These are phyloP conservation scores for Dryomyza anilis DNA, from an alignment of 2,888 invertebrate species.

Conservation along the genomic window DNA sequence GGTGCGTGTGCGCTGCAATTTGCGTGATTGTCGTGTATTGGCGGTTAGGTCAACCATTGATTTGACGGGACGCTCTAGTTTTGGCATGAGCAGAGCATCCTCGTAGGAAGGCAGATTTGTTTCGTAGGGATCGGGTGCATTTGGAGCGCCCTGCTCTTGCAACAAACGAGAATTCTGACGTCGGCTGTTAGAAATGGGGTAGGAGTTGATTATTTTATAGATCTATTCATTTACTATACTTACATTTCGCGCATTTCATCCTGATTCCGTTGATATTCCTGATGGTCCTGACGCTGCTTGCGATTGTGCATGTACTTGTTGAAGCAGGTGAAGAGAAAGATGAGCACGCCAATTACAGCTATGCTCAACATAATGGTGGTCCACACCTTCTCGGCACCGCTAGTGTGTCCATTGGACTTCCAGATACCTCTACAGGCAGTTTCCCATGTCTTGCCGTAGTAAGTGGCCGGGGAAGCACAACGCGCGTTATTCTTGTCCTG, in stretches of 20 bases:
- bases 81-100: constrained; percentile 77
- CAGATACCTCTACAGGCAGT: constrained; percentile 70
- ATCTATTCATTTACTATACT: constrained; percentile 29
- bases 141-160: constrained; percentile 64
- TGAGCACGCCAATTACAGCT: constrained; percentile 40
- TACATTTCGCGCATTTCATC: constrained; percentile 57
- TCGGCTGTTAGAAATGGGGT: constrained; percentile 44
- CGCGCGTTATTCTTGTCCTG: constrained; percentile 62
- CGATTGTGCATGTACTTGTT: constrained; percentile 65
- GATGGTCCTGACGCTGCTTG: constrained; percentile 55
- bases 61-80: constrained; percentile 68
- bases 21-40: constrained; percentile 59
- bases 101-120: constrained; percentile 73
- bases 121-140: constrained; percentile 70
- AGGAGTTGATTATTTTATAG: background rate
- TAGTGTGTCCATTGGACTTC: constrained; percentile 62
- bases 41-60: constrained; percentile 62
- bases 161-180: constrained; percentile 65
- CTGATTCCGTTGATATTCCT: constrained; percentile 63
- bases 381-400: constrained; percentile 65
- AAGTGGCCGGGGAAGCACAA: constrained; percentile 70
- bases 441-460: constrained; percentile 72
- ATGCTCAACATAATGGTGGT: constrained; percentile 67
- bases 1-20: constrained; percentile 42
- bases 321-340: constrained; percentile 44